Evolutionary conservation across 2,888 invertebrate genomes (phyloP), one percentile per base, ranked within the genome.

Genomic region (Stictocephala bisonia): DNA sequence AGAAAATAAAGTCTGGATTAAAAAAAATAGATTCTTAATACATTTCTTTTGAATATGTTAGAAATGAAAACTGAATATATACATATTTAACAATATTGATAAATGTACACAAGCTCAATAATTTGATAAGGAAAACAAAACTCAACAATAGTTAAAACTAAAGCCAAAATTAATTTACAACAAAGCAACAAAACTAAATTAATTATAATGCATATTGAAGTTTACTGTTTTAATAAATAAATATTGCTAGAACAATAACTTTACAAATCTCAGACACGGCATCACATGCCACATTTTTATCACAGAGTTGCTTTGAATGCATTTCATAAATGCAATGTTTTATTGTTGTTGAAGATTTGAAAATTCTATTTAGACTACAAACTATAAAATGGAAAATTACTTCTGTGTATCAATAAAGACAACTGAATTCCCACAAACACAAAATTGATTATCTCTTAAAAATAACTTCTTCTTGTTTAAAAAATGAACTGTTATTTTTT

Each of bases 271-370:
- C 31, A 40, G 50, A 35, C n/a, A n/a, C n/a, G n/a, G 69, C 69
- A 69, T 69, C 40, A 40, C 26, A 53, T 69, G 56, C 69, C 40
- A 27, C 35, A 51, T 29, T 15, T 67, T 15, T 69, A 69, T 69
- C 69, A 69, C 69, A 69, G 69, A 53, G 35, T 69, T 48, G 53
- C 35, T 35, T 53, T 7, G 51, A 35, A 50, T 50, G 68, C 69
- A 69, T 69, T 69, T 69, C 35, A 40, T 20, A 69, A 53, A 69
- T 69, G 69, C 53, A 3, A 53, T 11, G 26, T 53, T 22, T 4
- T 50, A 11, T 20, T 20, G 4, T 20, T 20, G n/a, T 53, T 6
- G 26, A 53, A n/a, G 7, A 15, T 15, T 26, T 11, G 22, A 3
- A 18, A 50, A 18, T 2, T 11, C 24, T 11, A 24, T 4, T 24